These are phyloP conservation scores for Lathamus discolor DNA, from an alignment of 2,113 vertebrate genomes.

Conservation along the genomic window DNA sequence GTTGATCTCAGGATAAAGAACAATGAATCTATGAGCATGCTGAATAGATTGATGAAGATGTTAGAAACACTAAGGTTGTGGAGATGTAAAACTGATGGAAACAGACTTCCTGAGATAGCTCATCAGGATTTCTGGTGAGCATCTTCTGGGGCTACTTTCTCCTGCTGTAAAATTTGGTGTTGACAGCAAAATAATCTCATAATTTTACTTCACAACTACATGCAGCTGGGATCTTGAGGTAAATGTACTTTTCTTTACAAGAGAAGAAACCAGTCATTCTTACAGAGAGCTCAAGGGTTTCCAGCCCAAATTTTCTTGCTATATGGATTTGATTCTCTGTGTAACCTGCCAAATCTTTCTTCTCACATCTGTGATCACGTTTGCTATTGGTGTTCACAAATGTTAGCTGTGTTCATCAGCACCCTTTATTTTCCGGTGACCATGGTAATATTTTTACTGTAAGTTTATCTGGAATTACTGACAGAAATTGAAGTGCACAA, in stretches of 20 bases:
- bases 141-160: not conserved
- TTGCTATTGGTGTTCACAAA: not conserved
- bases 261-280: not conserved
- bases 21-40: not conserved
- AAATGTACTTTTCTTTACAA: not conserved
- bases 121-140: not conserved
- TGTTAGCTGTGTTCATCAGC: not conserved
- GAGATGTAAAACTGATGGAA: not conserved
- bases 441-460: not conserved
- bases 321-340: not conserved
- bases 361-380: accelerated
- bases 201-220: not conserved
- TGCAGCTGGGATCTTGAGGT: not conserved
- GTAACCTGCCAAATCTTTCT: not conserved
- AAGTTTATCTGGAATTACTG: not conserved
- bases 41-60: not conserved
- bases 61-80: not conserved
- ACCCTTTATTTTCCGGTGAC: not conserved
- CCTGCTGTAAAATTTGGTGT: not conserved
- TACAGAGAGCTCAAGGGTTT: accelerated
- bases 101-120: not conserved
- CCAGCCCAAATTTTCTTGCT: not conserved
- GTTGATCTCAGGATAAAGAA: not conserved
- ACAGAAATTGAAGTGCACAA: not conserved
- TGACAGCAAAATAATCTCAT: not conserved